phyloP scores from a whole-genome alignment of 2,888 invertebrate genomes.

The Myopa testacea region DNA sequence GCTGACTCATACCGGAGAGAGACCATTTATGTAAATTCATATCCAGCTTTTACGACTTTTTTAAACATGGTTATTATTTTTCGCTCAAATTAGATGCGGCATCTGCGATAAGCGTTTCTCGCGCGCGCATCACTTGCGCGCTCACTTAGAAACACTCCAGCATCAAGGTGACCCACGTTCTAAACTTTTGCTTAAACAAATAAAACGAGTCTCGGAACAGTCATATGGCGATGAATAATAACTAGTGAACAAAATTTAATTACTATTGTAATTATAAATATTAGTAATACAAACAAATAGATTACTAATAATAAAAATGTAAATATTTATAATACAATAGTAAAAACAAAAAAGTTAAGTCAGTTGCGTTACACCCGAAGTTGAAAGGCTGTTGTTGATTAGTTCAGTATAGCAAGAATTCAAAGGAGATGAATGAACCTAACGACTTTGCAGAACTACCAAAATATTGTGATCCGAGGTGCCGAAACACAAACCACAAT shows the following conservation, averaged over 20 bases:
- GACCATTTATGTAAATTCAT: slow-evolving; percentile 58
- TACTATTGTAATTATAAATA: not conserved
- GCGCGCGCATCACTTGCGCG: slow-evolving; percentile 65
- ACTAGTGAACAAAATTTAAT: not conserved
- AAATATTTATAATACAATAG: too few species aligned
- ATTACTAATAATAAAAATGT: too few species aligned
- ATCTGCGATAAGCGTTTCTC: slow-evolving; percentile 65
- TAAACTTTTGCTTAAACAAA: slow-evolving; percentile 51
- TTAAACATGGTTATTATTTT: not conserved
- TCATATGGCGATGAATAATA: slow-evolving; percentile 13
- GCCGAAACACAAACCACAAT: slow-evolving; percentile 49
- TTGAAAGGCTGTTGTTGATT: too few species aligned
- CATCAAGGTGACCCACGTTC: slow-evolving; percentile 62
- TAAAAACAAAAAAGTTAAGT: too few species aligned
- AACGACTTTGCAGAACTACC: not conserved
- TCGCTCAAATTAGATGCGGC: slow-evolving; percentile 55
- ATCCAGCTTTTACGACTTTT: not conserved
- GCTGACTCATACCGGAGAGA: slow-evolving; percentile 67
- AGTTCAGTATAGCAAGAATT: too few species aligned
- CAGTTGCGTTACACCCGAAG: too few species aligned
- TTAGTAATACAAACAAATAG: too few species aligned
- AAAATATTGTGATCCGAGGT: slow-evolving; percentile 22
- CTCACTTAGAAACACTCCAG: slow-evolving; percentile 64
- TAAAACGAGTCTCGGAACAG: slow-evolving; percentile 45
- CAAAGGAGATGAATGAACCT: slow-evolving; percentile 13